A percentile compares a stretch with the other conserved stretches of the same genome.
phyloP scores from a whole-genome alignment of 2,888 invertebrate species.

The Margaritifera margaritifera region DNA sequence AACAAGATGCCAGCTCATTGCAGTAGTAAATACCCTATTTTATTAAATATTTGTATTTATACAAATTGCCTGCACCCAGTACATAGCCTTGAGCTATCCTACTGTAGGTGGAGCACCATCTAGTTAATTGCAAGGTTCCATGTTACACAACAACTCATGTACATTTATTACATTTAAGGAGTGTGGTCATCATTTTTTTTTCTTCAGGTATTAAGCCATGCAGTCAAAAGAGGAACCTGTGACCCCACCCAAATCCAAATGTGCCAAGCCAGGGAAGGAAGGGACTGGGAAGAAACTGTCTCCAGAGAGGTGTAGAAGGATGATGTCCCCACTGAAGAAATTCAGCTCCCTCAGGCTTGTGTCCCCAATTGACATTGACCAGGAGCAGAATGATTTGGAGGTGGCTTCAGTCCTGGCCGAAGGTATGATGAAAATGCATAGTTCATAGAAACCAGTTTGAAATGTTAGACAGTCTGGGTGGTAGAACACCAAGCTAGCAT shows the following conservation, averaged over 20 bases:
- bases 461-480: not conserved
- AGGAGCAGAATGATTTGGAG: conserved; percentile 61
- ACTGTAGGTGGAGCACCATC: no score
- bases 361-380: conserved; percentile 63
- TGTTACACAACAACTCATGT: no score
- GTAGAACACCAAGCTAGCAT: no score
- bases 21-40: no score
- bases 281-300: conserved; percentile 21
- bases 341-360: conserved; percentile 45
- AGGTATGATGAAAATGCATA: conserved; percentile 35
- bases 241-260: not conserved
- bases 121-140: no score
- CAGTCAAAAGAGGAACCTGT: not conserved
- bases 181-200: no score
- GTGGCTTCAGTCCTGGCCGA: conserved; percentile 64
- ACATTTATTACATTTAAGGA: no score
- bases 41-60: no score
- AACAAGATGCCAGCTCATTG: no score
- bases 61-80: no score
- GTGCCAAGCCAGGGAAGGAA: conserved; percentile 1
- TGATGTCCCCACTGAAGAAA: conserved; percentile 44
- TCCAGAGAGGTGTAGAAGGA: conserved; percentile 34
- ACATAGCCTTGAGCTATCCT: no score
- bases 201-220: not conserved
- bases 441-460: not conserved